phyloP scores from a whole-genome alignment of 2,797 vertebrate species.

The Enteromius afrohamiltoni region DNA sequence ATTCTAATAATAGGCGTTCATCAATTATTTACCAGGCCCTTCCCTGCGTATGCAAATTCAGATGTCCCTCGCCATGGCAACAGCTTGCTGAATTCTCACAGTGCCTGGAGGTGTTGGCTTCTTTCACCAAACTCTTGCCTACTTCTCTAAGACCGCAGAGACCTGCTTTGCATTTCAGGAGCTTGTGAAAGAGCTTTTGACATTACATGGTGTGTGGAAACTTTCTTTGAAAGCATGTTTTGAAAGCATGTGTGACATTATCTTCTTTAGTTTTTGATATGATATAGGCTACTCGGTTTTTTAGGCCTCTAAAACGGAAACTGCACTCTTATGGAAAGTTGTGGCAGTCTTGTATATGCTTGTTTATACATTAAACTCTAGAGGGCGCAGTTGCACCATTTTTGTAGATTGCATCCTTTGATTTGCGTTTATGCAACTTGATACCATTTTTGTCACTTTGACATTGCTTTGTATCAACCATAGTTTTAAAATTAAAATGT shows the following conservation, averaged over 20 bases:
- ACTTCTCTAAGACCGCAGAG: slow-evolving; percentile 45
- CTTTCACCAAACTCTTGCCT: slow-evolving; percentile 36
- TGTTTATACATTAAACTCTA: slow-evolving; percentile 15
- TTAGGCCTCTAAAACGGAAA: too few relatives aligned
- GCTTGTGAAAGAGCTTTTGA: slow-evolving; percentile 12
- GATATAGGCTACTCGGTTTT: not conserved
- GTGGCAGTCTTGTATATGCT: not conserved
- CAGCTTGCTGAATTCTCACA: slow-evolving; percentile 65
- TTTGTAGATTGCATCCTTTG: not conserved
- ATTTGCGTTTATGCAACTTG: not conserved
- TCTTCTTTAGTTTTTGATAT: not conserved
- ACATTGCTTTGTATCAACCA: not conserved
- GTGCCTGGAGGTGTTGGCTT: slow-evolving; percentile 68
- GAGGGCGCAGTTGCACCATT: slow-evolving; percentile 11
- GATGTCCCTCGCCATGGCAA: slow-evolving; percentile 85
- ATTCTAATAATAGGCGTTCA: slow-evolving; percentile 80
- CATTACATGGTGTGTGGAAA: not conserved
- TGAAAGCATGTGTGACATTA: not conserved
- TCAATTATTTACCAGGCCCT: slow-evolving; percentile 83
- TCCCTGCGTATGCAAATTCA: slow-evolving; percentile 72
- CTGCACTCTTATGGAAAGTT: not conserved
- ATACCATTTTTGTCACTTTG: not conserved
- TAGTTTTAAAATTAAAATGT: not conserved
- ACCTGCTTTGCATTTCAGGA: slow-evolving; percentile 15
- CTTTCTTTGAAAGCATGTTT: not conserved